Percentiles rank a stretch among this genome's conserved stretches.
These are phyloP conservation scores for Myocastor coypus DNA, from an alignment of 2,113 vertebrate species.

Conservation along the genomic window DNA sequence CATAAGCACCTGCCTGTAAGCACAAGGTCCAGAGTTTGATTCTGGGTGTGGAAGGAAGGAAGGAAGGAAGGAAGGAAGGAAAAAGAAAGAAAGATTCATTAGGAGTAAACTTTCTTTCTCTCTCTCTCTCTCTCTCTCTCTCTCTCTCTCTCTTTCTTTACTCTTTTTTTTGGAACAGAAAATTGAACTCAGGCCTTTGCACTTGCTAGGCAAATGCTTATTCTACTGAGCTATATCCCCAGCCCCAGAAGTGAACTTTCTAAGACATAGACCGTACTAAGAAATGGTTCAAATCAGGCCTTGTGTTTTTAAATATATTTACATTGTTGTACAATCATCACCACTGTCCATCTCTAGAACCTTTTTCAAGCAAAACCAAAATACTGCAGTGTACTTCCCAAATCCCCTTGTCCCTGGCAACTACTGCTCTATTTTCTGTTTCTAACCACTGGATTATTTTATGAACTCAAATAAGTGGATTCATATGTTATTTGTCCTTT, in stretches of 20 bases:
- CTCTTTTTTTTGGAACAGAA: too few relatives aligned
- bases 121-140: too few relatives aligned
- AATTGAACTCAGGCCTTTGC: too few relatives aligned
- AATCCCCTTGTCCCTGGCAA: background rate
- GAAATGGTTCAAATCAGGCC: constrained; percentile 12
- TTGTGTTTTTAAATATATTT: constrained; percentile 21
- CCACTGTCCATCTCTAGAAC: background rate
- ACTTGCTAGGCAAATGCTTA: too few relatives aligned
- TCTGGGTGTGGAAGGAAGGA: too few relatives aligned
- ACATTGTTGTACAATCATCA: background rate
- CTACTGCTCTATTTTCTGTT: background rate
- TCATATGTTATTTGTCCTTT: background rate
- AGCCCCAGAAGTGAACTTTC: constrained; percentile 12
- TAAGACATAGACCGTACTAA: constrained; percentile 14
- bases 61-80: too few relatives aligned
- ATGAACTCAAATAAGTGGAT: background rate
- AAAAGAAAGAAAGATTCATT: too few relatives aligned
- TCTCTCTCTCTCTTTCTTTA: too few relatives aligned
- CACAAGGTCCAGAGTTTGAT: too few relatives aligned
- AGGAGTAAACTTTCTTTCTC: too few relatives aligned
- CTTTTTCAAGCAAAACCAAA: constrained; percentile 42
- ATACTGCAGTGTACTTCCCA: background rate
- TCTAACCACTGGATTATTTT: background rate
- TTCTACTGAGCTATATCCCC: too few relatives aligned
- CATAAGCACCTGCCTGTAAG: too few relatives aligned